phyloP scores from a whole-genome alignment of 2,113 vertebrate species.

The Varanus salvator region DNA sequence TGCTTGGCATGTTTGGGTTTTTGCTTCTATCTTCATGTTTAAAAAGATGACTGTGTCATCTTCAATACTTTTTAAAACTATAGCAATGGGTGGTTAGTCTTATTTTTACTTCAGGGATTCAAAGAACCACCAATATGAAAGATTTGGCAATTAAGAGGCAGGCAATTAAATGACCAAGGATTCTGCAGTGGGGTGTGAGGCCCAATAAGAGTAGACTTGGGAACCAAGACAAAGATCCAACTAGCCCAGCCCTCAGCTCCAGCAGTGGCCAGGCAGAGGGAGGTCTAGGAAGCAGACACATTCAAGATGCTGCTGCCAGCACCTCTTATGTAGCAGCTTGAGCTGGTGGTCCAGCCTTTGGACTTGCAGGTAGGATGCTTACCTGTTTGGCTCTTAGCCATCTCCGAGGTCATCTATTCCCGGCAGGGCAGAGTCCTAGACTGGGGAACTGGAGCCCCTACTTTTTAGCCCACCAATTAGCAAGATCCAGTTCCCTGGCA shows the following conservation, averaged over 20 bases:
- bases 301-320: no score
- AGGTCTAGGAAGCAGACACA: background rate
- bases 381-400: background rate
- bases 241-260: background rate
- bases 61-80: background rate
- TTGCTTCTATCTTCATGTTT: background rate
- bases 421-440: background rate
- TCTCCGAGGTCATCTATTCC: background rate
- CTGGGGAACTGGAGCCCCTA: background rate
- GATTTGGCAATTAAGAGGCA: background rate
- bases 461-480: background rate
- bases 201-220: background rate
- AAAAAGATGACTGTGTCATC: background rate
- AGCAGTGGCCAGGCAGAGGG: background rate
- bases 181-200: background rate
- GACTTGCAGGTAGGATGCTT: background rate
- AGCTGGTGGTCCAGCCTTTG: background rate
- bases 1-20: background rate
- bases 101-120: background rate
- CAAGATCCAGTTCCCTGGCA: background rate
- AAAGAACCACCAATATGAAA: background rate
- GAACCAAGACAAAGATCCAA: background rate
- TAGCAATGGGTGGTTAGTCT: background rate
- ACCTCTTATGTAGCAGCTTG: background rate
- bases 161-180: background rate